phyloP scores from a whole-genome alignment of 2,888 invertebrate genomes.

The Cinara cedri region DNA sequence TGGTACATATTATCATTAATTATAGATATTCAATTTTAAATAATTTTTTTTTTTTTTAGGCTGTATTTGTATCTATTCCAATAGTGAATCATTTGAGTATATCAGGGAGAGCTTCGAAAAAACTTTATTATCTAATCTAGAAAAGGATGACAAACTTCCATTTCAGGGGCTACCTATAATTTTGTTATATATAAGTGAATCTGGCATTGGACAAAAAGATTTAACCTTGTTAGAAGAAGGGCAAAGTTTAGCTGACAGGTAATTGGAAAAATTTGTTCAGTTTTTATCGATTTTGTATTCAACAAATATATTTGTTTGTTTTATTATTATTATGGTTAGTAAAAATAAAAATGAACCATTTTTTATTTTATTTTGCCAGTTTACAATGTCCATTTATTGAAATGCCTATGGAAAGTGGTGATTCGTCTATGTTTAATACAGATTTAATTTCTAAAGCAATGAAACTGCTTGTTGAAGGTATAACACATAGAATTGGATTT shows the following conservation, averaged over 20 bases:
- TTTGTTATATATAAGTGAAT: constrained; percentile 82
- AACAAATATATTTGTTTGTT: too few relatives aligned
- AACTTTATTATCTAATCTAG: constrained; percentile 85
- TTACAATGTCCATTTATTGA: constrained; percentile 87
- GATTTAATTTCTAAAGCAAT: constrained; percentile 75
- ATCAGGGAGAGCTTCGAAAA: constrained; percentile 89
- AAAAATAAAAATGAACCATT: too few relatives aligned
- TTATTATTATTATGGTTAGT: too few relatives aligned
- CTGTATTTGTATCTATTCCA: constrained; percentile 87
- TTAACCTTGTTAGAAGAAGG: constrained; percentile 86
- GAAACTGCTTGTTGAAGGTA: constrained; percentile 76
- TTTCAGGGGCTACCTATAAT: constrained; percentile 88
- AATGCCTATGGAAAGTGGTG: constrained; percentile 67
- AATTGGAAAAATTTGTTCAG: constrained; percentile 48
- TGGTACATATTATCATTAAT: constrained; percentile 62
- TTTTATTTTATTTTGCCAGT: constrained; percentile 64
- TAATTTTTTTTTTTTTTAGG: constrained; percentile 61
- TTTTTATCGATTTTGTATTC: not conserved
- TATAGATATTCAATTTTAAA: not conserved
- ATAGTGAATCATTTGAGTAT: constrained; percentile 89
- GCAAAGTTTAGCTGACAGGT: constrained; percentile 87
- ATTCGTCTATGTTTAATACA: constrained; percentile 66
- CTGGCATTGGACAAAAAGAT: constrained; percentile 71
- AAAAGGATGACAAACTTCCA: constrained; percentile 85
- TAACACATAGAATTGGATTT: constrained; percentile 79